Conservation (phyloP, 2,113 vertebrate genomes). For the Ictalurus punctatus region DNA sequence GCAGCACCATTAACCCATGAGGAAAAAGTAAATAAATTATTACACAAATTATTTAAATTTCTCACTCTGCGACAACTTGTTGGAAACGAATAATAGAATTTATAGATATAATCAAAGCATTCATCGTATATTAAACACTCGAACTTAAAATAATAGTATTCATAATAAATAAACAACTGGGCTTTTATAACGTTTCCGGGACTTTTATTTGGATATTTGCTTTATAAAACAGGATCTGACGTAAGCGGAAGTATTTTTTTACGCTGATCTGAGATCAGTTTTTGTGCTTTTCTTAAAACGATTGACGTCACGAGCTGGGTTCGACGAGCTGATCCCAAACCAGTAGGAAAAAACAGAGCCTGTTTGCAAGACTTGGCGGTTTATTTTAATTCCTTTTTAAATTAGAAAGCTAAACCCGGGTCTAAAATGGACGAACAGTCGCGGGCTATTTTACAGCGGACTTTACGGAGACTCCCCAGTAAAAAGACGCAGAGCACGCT, state of each 20-base stretch:
- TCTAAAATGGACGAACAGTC: slow-evolving; percentile 74
- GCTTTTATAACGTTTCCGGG: not conserved
- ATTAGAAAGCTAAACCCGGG: not conserved
- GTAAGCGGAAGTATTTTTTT: not conserved
- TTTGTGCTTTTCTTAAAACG: not conserved
- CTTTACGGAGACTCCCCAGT: slow-evolving; percentile 75
- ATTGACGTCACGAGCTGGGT: not conserved
- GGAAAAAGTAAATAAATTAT: not conserved
- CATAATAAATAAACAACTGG: not conserved
- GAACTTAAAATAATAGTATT: no score
- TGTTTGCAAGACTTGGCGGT: slow-evolving; percentile 32
- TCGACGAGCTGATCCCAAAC: not conserved
- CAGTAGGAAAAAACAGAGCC: not conserved
- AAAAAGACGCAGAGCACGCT: slow-evolving; percentile 67
- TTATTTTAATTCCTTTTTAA: slow-evolving; percentile 34
- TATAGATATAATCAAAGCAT: not conserved
- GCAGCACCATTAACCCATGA: not conserved
- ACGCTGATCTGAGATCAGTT: slow-evolving; percentile 1
- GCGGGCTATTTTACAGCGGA: slow-evolving; percentile 73
- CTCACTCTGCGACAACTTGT: not conserved
- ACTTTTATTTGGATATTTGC: slow-evolving; percentile 15
- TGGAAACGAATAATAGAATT: not conserved
- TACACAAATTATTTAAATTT: not conserved
- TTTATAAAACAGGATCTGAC: not conserved
- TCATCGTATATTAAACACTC: not conserved